Evolutionary conservation across 2,888 invertebrate species (phyloP).

Genomic region (Alentia gelatinosa): DNA sequence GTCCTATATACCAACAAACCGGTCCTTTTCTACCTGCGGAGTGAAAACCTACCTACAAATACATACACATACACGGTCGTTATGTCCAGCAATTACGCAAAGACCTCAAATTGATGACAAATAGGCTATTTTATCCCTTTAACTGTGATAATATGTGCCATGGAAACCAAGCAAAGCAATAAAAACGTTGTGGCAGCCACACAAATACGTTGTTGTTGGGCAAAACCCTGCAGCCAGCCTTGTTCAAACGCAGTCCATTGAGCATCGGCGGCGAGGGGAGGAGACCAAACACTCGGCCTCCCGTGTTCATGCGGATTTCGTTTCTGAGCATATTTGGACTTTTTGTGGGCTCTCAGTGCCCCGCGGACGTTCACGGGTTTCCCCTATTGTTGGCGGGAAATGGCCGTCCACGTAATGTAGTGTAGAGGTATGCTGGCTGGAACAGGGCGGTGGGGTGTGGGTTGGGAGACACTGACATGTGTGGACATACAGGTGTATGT

Average conservation of each 20-base stretch:
- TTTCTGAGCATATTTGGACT: conserved; percentile 20
- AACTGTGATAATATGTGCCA: conserved; percentile 17
- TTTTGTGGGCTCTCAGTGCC: not conserved
- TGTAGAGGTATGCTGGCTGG: not conserved
- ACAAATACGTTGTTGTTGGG: not conserved
- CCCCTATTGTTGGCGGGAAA: not conserved
- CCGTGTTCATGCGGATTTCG: not conserved
- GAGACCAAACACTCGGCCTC: not conserved
- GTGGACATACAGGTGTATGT: no score
- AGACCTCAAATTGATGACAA: not conserved
- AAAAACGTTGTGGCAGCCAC: not conserved
- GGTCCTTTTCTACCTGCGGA: no score
- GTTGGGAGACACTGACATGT: no score
- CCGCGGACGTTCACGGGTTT: not conserved
- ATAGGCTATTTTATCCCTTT: conserved; percentile 4
- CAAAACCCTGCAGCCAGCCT: not conserved
- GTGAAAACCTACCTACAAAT: not conserved
- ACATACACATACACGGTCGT: not conserved
- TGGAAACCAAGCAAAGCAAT: conserved; percentile 17
- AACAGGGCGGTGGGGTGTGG: not conserved
- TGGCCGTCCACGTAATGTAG: not conserved
- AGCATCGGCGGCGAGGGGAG: not conserved
- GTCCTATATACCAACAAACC: no score
- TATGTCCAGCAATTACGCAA: conserved; percentile 10
- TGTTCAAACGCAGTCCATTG: not conserved